phyloP scores from a whole-genome alignment of 2,113 vertebrate species.

The Colaptes auratus region DNA sequence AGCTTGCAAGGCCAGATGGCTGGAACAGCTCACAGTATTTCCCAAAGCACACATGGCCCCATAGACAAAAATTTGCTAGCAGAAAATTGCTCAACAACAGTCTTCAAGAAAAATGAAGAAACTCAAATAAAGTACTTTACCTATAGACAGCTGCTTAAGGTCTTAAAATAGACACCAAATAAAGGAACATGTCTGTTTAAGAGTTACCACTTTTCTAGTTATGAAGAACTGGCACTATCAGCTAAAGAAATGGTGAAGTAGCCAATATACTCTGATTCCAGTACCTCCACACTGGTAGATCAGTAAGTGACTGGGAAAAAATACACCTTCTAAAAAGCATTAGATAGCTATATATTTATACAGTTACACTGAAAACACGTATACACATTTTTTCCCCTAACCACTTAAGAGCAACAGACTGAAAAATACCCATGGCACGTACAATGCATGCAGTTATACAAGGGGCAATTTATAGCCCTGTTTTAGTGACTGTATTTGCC shows the following conservation, averaged over 20 bases:
- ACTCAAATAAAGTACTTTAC: background rate
- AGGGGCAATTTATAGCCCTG: constrained; percentile 3
- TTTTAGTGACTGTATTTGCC: constrained; percentile 29
- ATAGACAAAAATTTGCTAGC: background rate
- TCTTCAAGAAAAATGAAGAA: background rate
- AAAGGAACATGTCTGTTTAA: background rate
- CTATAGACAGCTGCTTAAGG: background rate
- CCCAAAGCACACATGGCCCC: background rate
- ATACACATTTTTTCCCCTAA: background rate
- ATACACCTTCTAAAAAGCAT: background rate
- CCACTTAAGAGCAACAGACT: background rate
- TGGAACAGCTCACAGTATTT: background rate
- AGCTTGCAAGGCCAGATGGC: background rate
- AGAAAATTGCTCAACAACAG: background rate
- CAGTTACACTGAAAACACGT: background rate
- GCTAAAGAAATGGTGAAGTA: background rate
- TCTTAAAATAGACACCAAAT: constrained; percentile 1
- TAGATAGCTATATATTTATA: background rate
- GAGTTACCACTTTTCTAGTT: background rate
- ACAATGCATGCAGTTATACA: background rate
- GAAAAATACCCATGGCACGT: background rate
- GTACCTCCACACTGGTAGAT: background rate
- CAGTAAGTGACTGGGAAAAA: background rate
- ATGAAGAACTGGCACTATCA: background rate
- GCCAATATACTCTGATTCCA: background rate